A percentile compares a stretch with the other conserved stretches of the same genome.
Conservation (phyloP, 1,140 invertebrate species). For the Trachelipus rathkii region DNA sequence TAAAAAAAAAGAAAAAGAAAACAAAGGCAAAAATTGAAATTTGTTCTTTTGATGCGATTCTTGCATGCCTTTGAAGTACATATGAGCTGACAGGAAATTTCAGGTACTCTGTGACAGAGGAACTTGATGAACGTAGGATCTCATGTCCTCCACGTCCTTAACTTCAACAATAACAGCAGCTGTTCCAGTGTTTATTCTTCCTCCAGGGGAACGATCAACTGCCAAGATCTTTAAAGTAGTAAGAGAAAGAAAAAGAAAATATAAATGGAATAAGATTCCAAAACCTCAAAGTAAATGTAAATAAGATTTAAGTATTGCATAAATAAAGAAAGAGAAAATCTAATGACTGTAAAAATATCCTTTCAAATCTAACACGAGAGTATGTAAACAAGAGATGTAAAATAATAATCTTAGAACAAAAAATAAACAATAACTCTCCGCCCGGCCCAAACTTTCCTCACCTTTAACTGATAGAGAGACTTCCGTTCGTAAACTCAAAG, state of each 20-base stretch:
- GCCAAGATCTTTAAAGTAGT: constrained; percentile 66
- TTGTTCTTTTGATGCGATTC: too few species aligned
- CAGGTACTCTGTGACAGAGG: constrained; percentile 79
- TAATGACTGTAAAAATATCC: too few species aligned
- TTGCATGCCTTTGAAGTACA: constrained; percentile 68
- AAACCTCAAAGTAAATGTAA: neutral
- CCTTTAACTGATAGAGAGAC: constrained; percentile 69
- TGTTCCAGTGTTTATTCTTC: constrained; percentile 76
- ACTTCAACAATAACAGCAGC: constrained; percentile 82
- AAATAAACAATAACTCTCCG: too few species aligned
- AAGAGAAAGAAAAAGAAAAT: too few species aligned
- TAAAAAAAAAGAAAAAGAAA: too few species aligned
- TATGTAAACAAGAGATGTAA: too few species aligned
- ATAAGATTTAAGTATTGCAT: neutral
- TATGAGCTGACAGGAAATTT: constrained; percentile 73
- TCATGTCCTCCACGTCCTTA: constrained; percentile 82
- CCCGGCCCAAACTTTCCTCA: neutral
- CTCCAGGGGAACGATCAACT: constrained; percentile 75
- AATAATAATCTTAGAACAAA: too few species aligned
- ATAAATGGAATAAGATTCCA: neutral
- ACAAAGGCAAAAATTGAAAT: too few species aligned
- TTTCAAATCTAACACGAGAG: too few species aligned
- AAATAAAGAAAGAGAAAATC: neutral
- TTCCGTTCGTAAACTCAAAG: constrained; percentile 82
- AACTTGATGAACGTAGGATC: constrained; percentile 82